Evolutionary conservation across 2,797 vertebrate genomes (phyloP).

Genomic region (Microchirus variegatus): DNA sequence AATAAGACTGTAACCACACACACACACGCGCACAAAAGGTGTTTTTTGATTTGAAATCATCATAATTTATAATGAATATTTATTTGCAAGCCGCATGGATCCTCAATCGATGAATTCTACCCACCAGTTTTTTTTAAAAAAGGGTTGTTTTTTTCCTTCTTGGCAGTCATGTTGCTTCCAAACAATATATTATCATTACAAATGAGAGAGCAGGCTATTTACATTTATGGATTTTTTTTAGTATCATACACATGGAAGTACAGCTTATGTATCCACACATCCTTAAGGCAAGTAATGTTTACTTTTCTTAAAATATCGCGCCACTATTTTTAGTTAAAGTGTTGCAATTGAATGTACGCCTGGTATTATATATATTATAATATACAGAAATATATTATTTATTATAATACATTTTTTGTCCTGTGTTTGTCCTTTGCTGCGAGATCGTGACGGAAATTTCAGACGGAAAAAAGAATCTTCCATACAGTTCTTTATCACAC

Average conservation of each 20-base stretch:
- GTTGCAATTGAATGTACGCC: not conserved
- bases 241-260: constrained; percentile 35
- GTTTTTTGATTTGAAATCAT: constrained; percentile 77
- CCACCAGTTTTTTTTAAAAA: constrained; percentile 75
- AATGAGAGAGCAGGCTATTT: constrained; percentile 74
- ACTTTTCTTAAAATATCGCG: not conserved
- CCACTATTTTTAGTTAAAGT: constrained; percentile 10
- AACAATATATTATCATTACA: constrained; percentile 83
- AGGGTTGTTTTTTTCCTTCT: constrained; percentile 46
- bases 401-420: too few species aligned
- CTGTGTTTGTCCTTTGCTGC: constrained; percentile 39
- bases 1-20: constrained; percentile 7
- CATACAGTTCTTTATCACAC: constrained; percentile 47
- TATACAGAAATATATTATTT: too few species aligned
- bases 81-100: constrained; percentile 75
- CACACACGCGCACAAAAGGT: constrained; percentile 44
- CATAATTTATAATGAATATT: constrained; percentile 80
- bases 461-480: constrained; percentile 25
- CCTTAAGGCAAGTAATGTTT: constrained; percentile 29
- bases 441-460: constrained; percentile 46
- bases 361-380: too few species aligned
- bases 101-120: constrained; percentile 82
- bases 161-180: constrained; percentile 73
- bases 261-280: constrained; percentile 27
- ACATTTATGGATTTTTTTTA: constrained; percentile 83